phyloP scores from a whole-genome alignment of 30 jellyfish, hydroid and myxozoan genomes.

The Cassiopea xamachana region DNA sequence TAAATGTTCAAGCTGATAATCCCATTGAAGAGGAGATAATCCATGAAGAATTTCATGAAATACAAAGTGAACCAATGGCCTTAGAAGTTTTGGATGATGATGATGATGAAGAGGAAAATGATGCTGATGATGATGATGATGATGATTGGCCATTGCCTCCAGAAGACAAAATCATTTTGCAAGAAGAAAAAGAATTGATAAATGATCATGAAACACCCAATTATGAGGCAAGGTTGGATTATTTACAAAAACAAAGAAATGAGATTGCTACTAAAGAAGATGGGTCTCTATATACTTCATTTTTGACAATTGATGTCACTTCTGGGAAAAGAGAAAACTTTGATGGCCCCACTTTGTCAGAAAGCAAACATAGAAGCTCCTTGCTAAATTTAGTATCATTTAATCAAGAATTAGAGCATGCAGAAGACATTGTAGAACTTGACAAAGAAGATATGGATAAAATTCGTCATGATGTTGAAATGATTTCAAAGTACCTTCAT shows the following conservation, averaged over 20 bases:
- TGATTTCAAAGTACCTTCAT: constrained; percentile 69
- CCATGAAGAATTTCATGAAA: constrained; percentile 22
- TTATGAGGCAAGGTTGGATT: background rate
- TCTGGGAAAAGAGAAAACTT: constrained; percentile 23
- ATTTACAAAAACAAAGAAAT: background rate
- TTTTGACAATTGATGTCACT: constrained; percentile 75
- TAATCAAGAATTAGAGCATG: constrained; percentile 17
- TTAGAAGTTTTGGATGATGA: constrained; percentile 13
- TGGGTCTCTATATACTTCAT: constrained; percentile 57
- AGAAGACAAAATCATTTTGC: background rate
- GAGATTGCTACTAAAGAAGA: constrained; percentile 10
- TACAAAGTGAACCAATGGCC: constrained; percentile 1
- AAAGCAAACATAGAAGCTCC: constrained; percentile 65
- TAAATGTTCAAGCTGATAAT: background rate
- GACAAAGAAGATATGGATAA: constrained; percentile 69
- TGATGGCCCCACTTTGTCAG: constrained; percentile 24
- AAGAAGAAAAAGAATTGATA: background rate
- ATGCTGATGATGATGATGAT: background rate
- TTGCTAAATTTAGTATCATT: constrained; percentile 56
- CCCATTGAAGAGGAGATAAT: constrained; percentile 15
- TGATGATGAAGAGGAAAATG: constrained; percentile 10
- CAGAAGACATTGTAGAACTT: constrained; percentile 20
- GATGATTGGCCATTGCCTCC: constrained; percentile 47
- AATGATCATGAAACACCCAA: background rate
- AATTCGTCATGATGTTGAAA: constrained; percentile 59